Evolutionary conservation across 1,140 invertebrate species (phyloP), one percentile per base, ranked within the genome.

Genomic region (Phenacoccus solenopsis): DNA sequence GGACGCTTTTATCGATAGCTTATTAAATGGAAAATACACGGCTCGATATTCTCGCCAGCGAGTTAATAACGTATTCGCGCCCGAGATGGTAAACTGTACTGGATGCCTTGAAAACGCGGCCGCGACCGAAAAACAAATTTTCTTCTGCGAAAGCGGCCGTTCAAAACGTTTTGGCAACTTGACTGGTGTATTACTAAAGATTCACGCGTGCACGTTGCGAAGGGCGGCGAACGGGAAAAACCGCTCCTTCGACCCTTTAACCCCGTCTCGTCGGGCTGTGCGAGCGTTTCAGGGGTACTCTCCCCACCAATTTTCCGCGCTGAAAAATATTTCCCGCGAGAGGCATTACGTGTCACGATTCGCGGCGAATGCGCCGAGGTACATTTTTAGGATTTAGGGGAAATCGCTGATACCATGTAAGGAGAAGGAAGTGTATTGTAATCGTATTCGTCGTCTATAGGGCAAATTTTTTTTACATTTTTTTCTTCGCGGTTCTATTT

Each of bases 331-430:
- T 64, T 64, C 59, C 59, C 59, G 59, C 21, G 59, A 25, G 59
- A 64, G 20, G 59, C 59, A 64, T 64, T 64, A 64, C 25, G 20
- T 64, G 59, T 64, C 59, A 64, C 59, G 25, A 64, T 64, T 64
- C 59, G 25, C 22, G n/a, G 9, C 32, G 25, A 25, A 24, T 22
- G 25, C 21, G 59, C 25, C 22, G 59, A 5, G 7, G 13, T 13
- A 32, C 30, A 32, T 32, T 7, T 32, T 7, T 20, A 22, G 20
- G 56, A 20, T 59, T 20, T 20, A 16, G 5, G 56, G 21, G 56
- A 10, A 59, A 59, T 38, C n/a, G 9, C 32, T 38, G 9, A 38
- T 38, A 38, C n/a, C 32, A 10, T 38, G 9, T 38, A 38, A 38
- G n/a, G 9, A n/a, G 9, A 10, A 38, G n/a, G n/a, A 38, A 38